Evolutionary conservation across 1,140 invertebrate species (phyloP), one percentile per base, ranked within the genome.

Genomic region (Aphelenchoides avenae): DNA sequence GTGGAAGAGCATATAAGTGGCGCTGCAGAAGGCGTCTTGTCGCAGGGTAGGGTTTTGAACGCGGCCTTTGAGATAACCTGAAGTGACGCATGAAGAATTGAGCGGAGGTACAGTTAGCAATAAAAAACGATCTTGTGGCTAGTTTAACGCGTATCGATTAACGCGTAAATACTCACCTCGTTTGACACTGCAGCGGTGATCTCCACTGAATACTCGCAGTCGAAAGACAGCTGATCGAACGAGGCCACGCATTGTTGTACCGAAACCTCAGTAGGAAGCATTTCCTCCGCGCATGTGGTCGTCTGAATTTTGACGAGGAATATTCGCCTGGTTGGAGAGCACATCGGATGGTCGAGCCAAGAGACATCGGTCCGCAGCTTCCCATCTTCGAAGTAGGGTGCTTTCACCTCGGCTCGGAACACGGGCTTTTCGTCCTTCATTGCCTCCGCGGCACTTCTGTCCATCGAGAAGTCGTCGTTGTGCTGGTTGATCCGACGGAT

Each of bases 121-220:
- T 55, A n/a, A 52, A 37, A 49, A n/a, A n/a, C n/a, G n/a, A n/a
- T n/a, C n/a, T n/a, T n/a, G n/a, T n/a, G n/a, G n/a, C n/a, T n/a
- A n/a, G n/a, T n/a, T n/a, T n/a, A n/a, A n/a, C n/a, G n/a, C n/a
- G n/a, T n/a, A n/a, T n/a, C n/a, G 15, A 30, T 43, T 48, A 42
- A 7, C 47, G 22, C 31, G 9, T 42, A 7, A 6, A 9, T 7
- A 41, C 22, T 50, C 15, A 52, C 52, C 20, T 57, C n/a, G 18
- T 34, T 18, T 22, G 27, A 36, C 5, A 20, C 24, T 13, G 22
- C 33, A 47, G 60, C 66, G 18, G 36, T 20, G 11, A 66, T 50
- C 43, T 66, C 61, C 3, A 70, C 58, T 20, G 39, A 49, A 31
- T 66, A 66, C 11, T 66, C 66, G 33, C 64, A 66, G 5, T 36